Conservation (phyloP, 1,140 invertebrate genomes). For the Ceratina calcarata region DNA sequence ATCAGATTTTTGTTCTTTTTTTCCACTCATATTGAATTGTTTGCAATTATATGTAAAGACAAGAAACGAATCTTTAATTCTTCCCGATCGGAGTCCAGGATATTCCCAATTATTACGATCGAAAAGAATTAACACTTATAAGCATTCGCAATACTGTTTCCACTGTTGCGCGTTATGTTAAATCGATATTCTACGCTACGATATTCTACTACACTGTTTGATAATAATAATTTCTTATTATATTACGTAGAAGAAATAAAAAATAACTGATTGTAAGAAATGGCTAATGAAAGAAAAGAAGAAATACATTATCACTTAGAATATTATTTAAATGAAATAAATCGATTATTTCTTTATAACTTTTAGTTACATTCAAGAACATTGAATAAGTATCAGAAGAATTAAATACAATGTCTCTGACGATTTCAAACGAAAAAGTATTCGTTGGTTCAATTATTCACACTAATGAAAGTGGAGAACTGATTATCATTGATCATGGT, state of each 20-base stretch:
- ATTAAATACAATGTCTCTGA: constrained; percentile 67
- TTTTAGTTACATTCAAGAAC: not conserved
- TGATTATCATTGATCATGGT: constrained; percentile 75
- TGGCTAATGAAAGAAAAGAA: too few relatives aligned
- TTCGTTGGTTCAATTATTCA: constrained; percentile 75
- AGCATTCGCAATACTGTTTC: not conserved
- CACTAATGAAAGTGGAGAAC: constrained; percentile 57
- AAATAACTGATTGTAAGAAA: too few relatives aligned
- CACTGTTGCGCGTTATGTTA: constrained; percentile 2
- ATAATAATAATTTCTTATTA: not conserved
- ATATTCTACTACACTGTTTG: not conserved
- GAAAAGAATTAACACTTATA: not conserved
- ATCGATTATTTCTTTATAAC: not conserved
- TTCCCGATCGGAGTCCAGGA: too few relatives aligned
- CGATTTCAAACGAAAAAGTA: constrained; percentile 32
- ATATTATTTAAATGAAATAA: too few relatives aligned
- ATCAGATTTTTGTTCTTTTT: constrained; percentile 55
- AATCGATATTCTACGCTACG: constrained; percentile 12
- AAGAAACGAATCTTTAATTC: too few relatives aligned
- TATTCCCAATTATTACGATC: too few relatives aligned
- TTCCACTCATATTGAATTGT: constrained; percentile 42
- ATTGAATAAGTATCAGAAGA: constrained; percentile 36
- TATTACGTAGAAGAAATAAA: too few relatives aligned
- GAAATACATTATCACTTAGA: too few relatives aligned
- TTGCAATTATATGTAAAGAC: not conserved